Evolutionary conservation across 2,888 invertebrate genomes (phyloP), one percentile per base, ranked within the genome.

Genomic region (Drosophila cyrtoloma): DNA sequence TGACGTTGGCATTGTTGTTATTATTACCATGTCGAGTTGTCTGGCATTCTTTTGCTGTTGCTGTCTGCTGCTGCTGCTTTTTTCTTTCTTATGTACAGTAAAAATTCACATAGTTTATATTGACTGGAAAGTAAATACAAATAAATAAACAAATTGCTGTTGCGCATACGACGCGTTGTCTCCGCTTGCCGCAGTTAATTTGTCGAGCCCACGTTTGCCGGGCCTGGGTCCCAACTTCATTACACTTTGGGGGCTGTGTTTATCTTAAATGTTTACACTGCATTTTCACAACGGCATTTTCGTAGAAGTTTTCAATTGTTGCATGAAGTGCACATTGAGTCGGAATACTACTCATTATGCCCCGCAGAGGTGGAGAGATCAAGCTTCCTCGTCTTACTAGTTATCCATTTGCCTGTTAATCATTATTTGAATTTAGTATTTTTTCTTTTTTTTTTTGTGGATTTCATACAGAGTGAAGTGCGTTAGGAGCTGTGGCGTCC

Each of bases 111-210:
- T 91, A 86, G 87, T 91, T 92, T 92, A 92, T 92, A 92, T 92
- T 92, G 92, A 92, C 92, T 92, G 91, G 92, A 92, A 92, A 92
- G 91, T 92, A 92, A 92, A 92, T 92, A 91, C 79, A 92, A 91
- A 90, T 91, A 91, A 84, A 78, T 87, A 89, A 86, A 82, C 82
- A 87, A 84, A 39, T 53, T 22, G 26, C 35, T 58, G 62, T 85
- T 80, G 83, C 86, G 53, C 80, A 86, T 86, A 86, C 86, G 90
- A 73, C 82, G 64, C 82, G 84, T 71, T 89, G 89, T 82, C 86
- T 58, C 70, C 28, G 57, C 60, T 47, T 47, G 71, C 70, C 63
- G 68, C 84, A 81, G 79, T 89, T 89, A 89, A 85, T 85, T 89
- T 87, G 74, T 88, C 71, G 71, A 69, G 66, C 82, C 67, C 65